Conservation (phyloP, 2,113 vertebrate genomes). For the Nasalis larvatus region DNA sequence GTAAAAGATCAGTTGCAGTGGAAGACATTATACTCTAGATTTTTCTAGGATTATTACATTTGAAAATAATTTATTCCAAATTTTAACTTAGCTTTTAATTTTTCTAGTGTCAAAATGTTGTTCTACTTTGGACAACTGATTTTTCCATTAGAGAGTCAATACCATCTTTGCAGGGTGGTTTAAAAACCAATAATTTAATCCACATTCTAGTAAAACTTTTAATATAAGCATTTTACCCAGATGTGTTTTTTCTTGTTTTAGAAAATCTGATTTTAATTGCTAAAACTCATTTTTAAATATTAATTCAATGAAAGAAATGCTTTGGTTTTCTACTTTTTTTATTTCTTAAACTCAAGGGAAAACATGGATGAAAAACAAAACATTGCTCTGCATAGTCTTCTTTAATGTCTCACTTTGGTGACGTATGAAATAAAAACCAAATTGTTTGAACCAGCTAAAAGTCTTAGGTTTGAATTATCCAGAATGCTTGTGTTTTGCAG, state of each 20-base stretch:
- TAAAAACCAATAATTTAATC: slow-evolving; percentile 61
- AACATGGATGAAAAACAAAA: slow-evolving; percentile 60
- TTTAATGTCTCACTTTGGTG: slow-evolving; percentile 72
- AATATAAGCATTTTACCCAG: slow-evolving; percentile 53
- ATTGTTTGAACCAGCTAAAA: slow-evolving; percentile 52
- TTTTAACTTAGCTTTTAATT: slow-evolving; percentile 58
- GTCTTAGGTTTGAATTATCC: slow-evolving; percentile 58
- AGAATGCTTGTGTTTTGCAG: slow-evolving; percentile 40
- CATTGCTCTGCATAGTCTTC: background rate
- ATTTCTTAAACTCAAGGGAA: slow-evolving; percentile 60
- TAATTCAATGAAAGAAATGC: slow-evolving; percentile 11
- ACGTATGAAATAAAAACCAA: slow-evolving; percentile 75
- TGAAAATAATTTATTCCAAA: background rate
- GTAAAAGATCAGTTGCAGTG: background rate
- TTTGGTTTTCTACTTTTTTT: background rate
- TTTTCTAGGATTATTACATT: slow-evolving; percentile 34
- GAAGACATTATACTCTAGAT: background rate
- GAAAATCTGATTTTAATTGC: slow-evolving; percentile 64
- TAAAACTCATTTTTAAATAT: slow-evolving; percentile 34
- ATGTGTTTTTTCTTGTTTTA: slow-evolving; percentile 55
- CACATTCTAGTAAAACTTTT: slow-evolving; percentile 70
- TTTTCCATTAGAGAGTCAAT: slow-evolving; percentile 41
- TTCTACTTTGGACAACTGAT: slow-evolving; percentile 45
- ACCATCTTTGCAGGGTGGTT: slow-evolving; percentile 37
- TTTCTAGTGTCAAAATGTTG: slow-evolving; percentile 45